Base-by-base conservation (phyloP, 2,113 vertebrate species). In the Pseudopodoces humilis region DNA sequence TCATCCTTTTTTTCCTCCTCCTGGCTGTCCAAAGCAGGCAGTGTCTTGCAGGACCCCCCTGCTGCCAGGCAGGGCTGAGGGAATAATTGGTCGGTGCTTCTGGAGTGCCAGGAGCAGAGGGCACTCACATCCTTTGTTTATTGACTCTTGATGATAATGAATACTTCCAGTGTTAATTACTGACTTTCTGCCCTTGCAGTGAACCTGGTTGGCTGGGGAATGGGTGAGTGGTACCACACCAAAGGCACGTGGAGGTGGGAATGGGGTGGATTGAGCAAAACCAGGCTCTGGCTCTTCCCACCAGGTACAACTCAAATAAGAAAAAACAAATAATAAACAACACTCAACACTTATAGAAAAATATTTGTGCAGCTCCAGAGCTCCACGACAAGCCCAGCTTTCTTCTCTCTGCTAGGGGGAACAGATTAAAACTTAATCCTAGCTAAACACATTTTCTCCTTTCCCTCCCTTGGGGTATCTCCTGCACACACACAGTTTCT, bases 41-140 rank as follows among this genome's bases (percentile, higher is more conserved):
- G 55, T 16, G 46, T 11, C 1, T 15, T 33, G 65, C 70, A 75
- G 88, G 64, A 8, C 1, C 13, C n/a, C 20, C 9, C 64, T 65
- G 60, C 76, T 23, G 64, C 83, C 88, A 81, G 43, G 69, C 76
- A 63, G 88, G 79, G 86, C 80, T 82, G 82, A 84, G 83, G 81
- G 37, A 95, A 72, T 97, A 94, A 96, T 94, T 91, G 83, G 77
- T 75, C 33, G 83, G 53, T 95, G 88, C 72, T 91, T 86, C 74
- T 94, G 74, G 75, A 94, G 85, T 75, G 89, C 90, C 70, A 49
- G 1, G 83, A 95, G 39, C 21, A 41, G 92, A 95, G 92, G 91
- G 81, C 93, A 79, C 94, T 92, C 31, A 6, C 31, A 64, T 89
- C 69, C 69, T 92, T 87, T 89, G 91, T 96, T 97, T 94, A 75